Percentiles rank a stretch among this genome's conserved stretches.
phyloP scores from a whole-genome alignment of 1,140 invertebrate genomes.

The Nylanderia fulva region DNA sequence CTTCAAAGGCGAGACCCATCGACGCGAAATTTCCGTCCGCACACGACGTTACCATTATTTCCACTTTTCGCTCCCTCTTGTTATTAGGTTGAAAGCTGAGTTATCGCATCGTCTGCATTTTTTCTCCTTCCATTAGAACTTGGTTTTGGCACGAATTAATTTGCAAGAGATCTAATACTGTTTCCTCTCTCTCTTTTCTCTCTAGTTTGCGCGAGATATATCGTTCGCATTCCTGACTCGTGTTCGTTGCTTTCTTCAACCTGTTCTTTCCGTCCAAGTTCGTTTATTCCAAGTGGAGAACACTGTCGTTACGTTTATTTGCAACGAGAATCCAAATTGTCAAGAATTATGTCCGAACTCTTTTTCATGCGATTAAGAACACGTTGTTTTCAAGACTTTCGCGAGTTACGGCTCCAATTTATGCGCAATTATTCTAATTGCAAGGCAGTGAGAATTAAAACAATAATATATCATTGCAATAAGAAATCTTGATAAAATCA shows the following conservation, averaged over 20 bases:
- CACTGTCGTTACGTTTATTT: not conserved
- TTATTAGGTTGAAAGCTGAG: conserved; percentile 50
- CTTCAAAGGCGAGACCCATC: conserved; percentile 30
- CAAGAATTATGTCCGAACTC: conserved; percentile 1
- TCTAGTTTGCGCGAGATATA: conserved; percentile 16
- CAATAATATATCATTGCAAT: conserved; percentile 3
- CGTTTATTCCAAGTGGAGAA: not conserved
- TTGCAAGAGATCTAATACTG: conserved; percentile 21
- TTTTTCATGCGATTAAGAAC: conserved; percentile 1
- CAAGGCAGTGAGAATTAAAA: not conserved
- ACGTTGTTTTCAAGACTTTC: not conserved
- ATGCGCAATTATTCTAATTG: conserved; percentile 29
- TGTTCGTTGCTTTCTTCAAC: conserved; percentile 12
- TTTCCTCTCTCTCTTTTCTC: not conserved
- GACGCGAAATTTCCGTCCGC: conserved; percentile 5
- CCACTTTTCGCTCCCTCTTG: conserved; percentile 46
- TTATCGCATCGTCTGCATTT: conserved; percentile 39
- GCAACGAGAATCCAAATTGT: not conserved
- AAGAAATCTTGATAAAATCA: not conserved
- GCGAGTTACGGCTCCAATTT: not conserved
- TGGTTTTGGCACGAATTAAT: conserved; percentile 39
- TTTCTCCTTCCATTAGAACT: not conserved
- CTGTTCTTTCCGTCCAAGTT: not conserved
- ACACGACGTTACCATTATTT: conserved; percentile 45
- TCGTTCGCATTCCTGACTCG: conserved; percentile 18